A percentile compares a stretch with the other conserved stretches of the same genome.
Evolutionary conservation across 2,113 vertebrate species (phyloP).

Genomic region (Acanthochromis polyacanthus): DNA sequence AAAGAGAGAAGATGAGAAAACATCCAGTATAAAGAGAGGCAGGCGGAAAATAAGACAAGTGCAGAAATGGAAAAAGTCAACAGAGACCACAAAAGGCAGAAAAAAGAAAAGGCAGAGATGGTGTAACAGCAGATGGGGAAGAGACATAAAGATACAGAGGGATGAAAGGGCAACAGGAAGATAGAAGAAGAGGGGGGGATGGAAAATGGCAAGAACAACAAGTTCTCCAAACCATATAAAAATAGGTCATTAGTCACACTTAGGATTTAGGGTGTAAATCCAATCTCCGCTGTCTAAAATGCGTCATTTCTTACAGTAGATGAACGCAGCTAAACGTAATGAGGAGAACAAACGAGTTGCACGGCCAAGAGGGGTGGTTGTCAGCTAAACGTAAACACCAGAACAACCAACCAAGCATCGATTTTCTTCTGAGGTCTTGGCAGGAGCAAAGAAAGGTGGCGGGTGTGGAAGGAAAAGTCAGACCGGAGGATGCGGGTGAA

Average conservation of each 20-base stretch:
- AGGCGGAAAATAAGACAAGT: background rate
- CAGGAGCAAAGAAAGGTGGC: background rate
- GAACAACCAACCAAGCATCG: too few species aligned
- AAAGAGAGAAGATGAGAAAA: slow-evolving; percentile 13
- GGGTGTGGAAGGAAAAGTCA: background rate
- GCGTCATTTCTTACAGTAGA: too few species aligned
- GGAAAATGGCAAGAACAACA: background rate
- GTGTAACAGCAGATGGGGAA: background rate
- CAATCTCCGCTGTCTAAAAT: background rate
- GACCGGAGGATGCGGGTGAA: background rate
- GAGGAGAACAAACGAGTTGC: background rate
- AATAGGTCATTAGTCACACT: slow-evolving; percentile 9
- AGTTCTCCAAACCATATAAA: slow-evolving; percentile 14
- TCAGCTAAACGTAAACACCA: background rate
- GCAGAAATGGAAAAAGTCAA: background rate
- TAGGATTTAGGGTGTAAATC: slow-evolving; percentile 4
- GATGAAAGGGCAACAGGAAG: slow-evolving; percentile 14
- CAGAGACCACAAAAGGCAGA: background rate
- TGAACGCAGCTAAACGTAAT: background rate
- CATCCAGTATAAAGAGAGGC: background rate
- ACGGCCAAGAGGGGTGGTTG: background rate
- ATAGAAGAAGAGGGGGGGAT: background rate
- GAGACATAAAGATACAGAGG: background rate
- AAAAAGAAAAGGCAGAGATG: background rate
- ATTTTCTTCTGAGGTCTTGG: too few species aligned